Conservation (phyloP, 2,888 invertebrate genomes). For the Ischnus inquisitorius region DNA sequence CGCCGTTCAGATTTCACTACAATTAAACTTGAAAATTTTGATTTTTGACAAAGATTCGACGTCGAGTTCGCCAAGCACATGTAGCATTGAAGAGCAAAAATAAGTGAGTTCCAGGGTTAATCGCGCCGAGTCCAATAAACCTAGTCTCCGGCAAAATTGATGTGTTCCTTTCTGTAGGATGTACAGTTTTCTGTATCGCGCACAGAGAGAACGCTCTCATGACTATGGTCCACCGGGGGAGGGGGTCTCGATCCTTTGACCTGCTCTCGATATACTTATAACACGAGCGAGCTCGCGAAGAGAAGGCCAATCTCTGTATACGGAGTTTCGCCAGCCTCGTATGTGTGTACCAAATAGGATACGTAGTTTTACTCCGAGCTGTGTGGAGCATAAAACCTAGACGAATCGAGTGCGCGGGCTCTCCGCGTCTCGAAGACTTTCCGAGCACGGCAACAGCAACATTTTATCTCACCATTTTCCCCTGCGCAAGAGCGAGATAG, state of each 20-base stretch:
- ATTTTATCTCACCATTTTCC: conserved; percentile 1
- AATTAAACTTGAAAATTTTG: too few species aligned
- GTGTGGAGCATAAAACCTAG: conserved; percentile 17
- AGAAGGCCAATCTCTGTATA: conserved; percentile 57
- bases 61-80: too few species aligned
- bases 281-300: conserved; percentile 44
- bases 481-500: background rate
- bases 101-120: background rate
- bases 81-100: too few species aligned
- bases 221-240: background rate
- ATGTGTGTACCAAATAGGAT: conserved; percentile 38
- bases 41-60: too few species aligned
- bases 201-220: background rate
- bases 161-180: conserved; percentile 1
- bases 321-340: conserved; percentile 7
- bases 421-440: conserved; percentile 21
- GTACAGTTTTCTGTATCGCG: conserved; percentile 1
- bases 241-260: conserved; percentile 69
- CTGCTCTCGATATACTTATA: conserved; percentile 70
- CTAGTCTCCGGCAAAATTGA: background rate
- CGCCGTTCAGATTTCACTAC: too few species aligned
- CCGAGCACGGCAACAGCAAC: background rate
- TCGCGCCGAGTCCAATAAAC: background rate
- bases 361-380: background rate
- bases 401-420: conserved; percentile 19